A percentile compares a stretch with the other conserved stretches of the same genome.
Evolutionary conservation across 2,113 vertebrate species (phyloP).

Genomic region (Leptobrachium leishanense): DNA sequence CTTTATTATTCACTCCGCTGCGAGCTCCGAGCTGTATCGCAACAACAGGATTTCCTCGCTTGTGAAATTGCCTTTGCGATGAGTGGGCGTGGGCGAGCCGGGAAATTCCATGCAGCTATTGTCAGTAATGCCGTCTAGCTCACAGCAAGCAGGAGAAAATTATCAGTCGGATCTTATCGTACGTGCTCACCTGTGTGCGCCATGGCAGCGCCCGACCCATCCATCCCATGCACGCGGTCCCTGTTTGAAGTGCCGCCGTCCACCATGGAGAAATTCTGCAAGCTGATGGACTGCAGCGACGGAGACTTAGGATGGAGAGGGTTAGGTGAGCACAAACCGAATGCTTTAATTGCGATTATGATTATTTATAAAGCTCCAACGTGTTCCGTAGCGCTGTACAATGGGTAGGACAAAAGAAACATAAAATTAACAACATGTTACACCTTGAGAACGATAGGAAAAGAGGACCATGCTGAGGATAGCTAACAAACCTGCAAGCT

Average conservation of each 20-base stretch:
- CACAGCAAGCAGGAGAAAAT: neutral
- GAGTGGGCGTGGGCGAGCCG: constrained; percentile 12
- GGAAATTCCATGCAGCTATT: constrained; percentile 26
- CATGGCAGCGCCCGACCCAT: neutral
- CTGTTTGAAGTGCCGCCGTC: constrained; percentile 68
- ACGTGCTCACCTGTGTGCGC: neutral
- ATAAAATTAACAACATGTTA: too few species aligned
- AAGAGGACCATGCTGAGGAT: too few species aligned
- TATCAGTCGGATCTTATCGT: neutral
- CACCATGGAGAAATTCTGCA: constrained; percentile 64
- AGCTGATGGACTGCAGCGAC: constrained; percentile 68
- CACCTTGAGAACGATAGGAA: too few species aligned
- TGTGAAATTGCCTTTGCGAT: constrained; percentile 5
- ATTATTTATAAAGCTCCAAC: too few species aligned
- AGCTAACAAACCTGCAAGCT: too few species aligned
- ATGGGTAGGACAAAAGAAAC: too few species aligned
- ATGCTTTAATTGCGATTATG: too few species aligned
- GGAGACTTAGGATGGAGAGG: constrained; percentile 71
- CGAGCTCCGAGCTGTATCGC: neutral
- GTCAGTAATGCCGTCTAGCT: too few species aligned
- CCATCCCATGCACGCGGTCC: constrained; percentile 50
- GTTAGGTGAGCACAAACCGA: constrained; percentile 65
- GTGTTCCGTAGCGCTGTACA: too few species aligned
- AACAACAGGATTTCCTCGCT: constrained; percentile 40
- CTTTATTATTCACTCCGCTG: too few species aligned